These are phyloP conservation scores for Eristalis pertinax DNA, from an alignment of 2,888 invertebrate species.

Conservation along the genomic window DNA sequence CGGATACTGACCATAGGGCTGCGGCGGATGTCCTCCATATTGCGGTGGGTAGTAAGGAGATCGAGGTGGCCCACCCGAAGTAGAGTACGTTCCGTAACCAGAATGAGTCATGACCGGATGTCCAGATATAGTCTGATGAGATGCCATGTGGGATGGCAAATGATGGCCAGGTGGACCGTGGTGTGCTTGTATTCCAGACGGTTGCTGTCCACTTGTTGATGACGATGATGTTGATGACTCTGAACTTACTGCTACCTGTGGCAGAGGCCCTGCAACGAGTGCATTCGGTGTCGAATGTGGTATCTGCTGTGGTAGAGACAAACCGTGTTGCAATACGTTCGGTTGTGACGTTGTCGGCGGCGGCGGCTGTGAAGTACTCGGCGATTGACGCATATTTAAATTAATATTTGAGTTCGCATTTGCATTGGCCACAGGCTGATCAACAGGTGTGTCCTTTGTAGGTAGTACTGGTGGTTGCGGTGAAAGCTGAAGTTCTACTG, in stretches of 20 bases:
- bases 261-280: constrained; percentile 21
- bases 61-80: constrained; percentile 78
- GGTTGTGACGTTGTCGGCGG: constrained; percentile 63
- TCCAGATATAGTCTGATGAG: constrained; percentile 79
- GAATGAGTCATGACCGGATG: constrained; percentile 78
- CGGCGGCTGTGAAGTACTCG: constrained; percentile 38
- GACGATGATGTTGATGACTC: constrained; percentile 70
- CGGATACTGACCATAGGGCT: constrained; percentile 79
- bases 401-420: constrained; percentile 25
- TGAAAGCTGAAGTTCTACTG: constrained; percentile 82
- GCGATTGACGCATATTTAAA: constrained; percentile 72
- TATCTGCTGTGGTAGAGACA: constrained; percentile 29
- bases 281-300: constrained; percentile 34
- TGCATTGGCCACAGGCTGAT: constrained; percentile 6
- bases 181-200: constrained; percentile 76
- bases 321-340: constrained; percentile 51
- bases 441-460: constrained; percentile 80
- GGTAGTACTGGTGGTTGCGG: constrained; percentile 82
- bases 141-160: constrained; percentile 78
- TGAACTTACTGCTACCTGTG: constrained; percentile 59
- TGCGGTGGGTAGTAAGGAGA: constrained; percentile 81
- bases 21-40: constrained; percentile 80
- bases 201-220: constrained; percentile 45
- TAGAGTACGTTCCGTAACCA: constrained; percentile 79
- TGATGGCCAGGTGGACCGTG: constrained; percentile 77